Conservation (phyloP, 2,113 vertebrate genomes). For the Zosterops lateralis region DNA sequence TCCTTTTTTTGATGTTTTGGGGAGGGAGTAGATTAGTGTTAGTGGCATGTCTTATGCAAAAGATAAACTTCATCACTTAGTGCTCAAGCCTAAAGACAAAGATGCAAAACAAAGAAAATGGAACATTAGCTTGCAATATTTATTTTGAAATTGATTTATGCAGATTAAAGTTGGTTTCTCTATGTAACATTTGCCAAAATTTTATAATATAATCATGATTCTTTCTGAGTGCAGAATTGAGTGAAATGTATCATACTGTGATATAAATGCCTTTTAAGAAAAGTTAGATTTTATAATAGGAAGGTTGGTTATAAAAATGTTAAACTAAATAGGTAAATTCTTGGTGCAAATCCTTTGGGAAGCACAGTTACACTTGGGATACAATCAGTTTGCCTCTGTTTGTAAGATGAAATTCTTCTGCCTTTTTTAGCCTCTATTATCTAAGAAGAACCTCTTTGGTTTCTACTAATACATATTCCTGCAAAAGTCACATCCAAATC, state of each 20-base stretch:
- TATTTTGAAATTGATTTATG: not conserved
- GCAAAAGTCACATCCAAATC: not conserved
- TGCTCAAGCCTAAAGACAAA: not conserved
- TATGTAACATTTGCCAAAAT: not conserved
- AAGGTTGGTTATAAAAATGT: not conserved
- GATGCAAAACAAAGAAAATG: not conserved
- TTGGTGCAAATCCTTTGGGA: not conserved
- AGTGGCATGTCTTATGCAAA: not conserved
- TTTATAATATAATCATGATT: not conserved
- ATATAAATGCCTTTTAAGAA: not conserved
- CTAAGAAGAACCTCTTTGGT: not conserved
- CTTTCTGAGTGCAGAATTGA: not conserved
- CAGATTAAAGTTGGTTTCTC: not conserved
- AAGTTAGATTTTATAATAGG: not conserved
- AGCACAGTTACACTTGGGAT: not conserved
- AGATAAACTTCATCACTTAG: not conserved
- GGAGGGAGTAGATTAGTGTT: not conserved
- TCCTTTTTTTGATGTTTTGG: conserved; percentile 28
- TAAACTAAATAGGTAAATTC: not conserved
- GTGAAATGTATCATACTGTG: not conserved
- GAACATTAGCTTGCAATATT: not conserved
- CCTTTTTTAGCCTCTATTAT: not conserved
- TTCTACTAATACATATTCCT: not conserved
- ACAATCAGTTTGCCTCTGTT: not conserved
- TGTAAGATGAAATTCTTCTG: not conserved